A percentile compares a stretch with the other conserved stretches of the same genome.
Evolutionary conservation across 2,888 invertebrate species (phyloP).

Genomic region (Erebia palarica): DNA sequence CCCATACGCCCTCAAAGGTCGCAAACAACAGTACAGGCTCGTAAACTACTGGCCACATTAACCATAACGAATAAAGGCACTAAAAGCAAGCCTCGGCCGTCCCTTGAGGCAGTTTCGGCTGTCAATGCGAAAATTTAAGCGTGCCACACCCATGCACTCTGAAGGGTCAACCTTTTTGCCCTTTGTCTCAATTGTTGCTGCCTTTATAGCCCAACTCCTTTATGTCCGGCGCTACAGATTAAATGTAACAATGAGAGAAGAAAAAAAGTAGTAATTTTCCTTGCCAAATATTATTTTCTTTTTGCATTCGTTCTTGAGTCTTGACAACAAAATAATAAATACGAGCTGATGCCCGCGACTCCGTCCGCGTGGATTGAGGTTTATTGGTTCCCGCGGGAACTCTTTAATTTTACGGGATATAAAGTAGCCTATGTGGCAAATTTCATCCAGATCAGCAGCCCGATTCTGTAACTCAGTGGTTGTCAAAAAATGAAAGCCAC

Average conservation of each 20-base stretch:
- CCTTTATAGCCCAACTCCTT: slow-evolving; percentile 45
- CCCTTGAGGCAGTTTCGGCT: slow-evolving; percentile 80
- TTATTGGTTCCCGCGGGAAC: no score
- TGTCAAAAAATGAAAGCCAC: no score
- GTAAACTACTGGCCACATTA: slow-evolving; percentile 80
- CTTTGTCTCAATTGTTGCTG: slow-evolving; percentile 77
- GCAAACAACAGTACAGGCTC: slow-evolving; percentile 73
- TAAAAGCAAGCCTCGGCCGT: slow-evolving; percentile 75
- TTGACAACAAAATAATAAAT: no score
- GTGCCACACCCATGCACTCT: slow-evolving; percentile 80
- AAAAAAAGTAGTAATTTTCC: slow-evolving; percentile 19
- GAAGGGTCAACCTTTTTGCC: slow-evolving; percentile 76
- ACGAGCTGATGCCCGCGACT: no score
- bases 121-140: slow-evolving; percentile 82
- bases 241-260: slow-evolving; percentile 34
- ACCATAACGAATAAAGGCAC: slow-evolving; percentile 82
- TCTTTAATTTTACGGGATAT: no score
- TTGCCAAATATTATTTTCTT: background rate
- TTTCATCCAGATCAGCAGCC: no score
- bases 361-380: no score
- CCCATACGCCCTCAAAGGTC: slow-evolving; percentile 57
- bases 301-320: no score
- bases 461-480: no score
- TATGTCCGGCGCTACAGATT: slow-evolving; percentile 45
- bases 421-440: no score